phyloP scores from a whole-genome alignment of 2,797 vertebrate species.

The Sebastes diaconus region DNA sequence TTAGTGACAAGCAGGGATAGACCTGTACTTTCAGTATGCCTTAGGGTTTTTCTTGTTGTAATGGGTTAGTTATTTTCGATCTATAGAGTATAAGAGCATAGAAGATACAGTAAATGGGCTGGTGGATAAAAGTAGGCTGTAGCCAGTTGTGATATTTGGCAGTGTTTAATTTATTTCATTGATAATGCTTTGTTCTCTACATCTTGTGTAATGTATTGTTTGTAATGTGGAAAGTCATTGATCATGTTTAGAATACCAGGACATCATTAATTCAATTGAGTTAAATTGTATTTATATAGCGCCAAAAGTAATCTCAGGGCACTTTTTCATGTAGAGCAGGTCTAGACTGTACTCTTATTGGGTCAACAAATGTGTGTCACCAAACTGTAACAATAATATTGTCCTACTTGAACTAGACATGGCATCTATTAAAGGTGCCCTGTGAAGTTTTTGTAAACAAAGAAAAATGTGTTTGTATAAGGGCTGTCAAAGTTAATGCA shows the following conservation, averaged over 20 bases:
- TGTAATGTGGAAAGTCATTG: not conserved
- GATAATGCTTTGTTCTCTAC: not conserved
- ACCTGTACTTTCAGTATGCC: not conserved
- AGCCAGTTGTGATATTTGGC: not conserved
- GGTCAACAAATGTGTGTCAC: not conserved
- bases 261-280: not conserved
- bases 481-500: too few relatives aligned
- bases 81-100: not conserved
- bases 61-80: not conserved
- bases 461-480: not conserved
- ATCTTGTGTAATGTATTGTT: not conserved
- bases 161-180: not conserved
- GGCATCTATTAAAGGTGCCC: not conserved
- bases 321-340: too few relatives aligned
- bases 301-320: not conserved
- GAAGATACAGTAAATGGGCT: not conserved
- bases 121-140: not conserved
- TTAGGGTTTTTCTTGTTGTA: not conserved
- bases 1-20: constrained; percentile 12
- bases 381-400: accelerated
- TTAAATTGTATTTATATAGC: not conserved
- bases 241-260: not conserved
- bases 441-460: not conserved
- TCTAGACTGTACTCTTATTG: too few relatives aligned
- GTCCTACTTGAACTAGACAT: not conserved